phyloP scores from a whole-genome alignment of 92 coral and sea anemone genomes.

The Porites divaricata region DNA sequence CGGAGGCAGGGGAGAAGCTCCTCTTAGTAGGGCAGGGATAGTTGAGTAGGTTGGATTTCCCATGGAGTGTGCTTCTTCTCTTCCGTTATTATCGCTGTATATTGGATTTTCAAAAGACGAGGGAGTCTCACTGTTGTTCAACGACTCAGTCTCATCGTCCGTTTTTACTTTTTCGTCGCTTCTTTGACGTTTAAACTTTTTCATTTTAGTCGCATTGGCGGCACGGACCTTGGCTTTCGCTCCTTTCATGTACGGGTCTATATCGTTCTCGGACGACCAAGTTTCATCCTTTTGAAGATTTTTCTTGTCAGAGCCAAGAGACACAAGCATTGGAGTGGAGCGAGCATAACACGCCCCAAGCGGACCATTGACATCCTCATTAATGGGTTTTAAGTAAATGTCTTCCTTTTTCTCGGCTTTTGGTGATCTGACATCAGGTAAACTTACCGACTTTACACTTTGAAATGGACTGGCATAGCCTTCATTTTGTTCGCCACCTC shows the following conservation, averaged over 20 bases:
- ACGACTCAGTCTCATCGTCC: background rate
- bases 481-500: background rate
- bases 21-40: conserved; percentile 6
- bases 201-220: conserved; percentile 21
- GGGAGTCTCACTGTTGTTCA: conserved; percentile 18
- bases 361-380: background rate
- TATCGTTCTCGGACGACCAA: background rate
- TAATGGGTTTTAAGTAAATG: conserved; percentile 20
- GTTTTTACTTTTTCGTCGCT: conserved; percentile 18
- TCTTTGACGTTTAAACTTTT: conserved; percentile 22
- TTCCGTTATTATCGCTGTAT: background rate
- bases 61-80: background rate
- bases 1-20: conserved; percentile 25
- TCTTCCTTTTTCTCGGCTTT: conserved; percentile 13
- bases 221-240: conserved; percentile 19
- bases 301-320: background rate
- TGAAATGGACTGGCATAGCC: background rate
- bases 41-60: conserved; percentile 24
- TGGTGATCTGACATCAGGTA: conserved; percentile 7
- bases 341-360: conserved; percentile 2
- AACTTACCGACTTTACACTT: conserved; percentile 2
- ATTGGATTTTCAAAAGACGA: conserved; percentile 39
- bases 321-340: background rate
- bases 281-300: conserved; percentile 1
- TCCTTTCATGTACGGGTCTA: conserved; percentile 17